Evolutionary conservation across 2,888 invertebrate genomes (phyloP).

Genomic region (Watsonalla binaria): DNA sequence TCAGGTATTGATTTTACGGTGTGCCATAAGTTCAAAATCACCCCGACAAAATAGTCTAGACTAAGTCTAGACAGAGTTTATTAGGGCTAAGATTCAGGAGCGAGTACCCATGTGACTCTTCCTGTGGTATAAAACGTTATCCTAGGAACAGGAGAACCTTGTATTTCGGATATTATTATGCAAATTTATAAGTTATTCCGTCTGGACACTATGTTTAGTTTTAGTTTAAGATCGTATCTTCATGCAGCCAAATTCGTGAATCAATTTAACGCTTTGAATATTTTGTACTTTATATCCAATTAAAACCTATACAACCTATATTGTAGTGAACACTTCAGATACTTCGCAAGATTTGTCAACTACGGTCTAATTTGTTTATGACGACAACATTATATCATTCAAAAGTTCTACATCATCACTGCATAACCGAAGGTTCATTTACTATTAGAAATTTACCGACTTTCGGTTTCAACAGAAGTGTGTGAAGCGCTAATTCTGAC

Average conservation of each 20-base stretch:
- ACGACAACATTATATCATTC: slow-evolving; percentile 27
- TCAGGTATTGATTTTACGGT: slow-evolving; percentile 25
- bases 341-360: slow-evolving; percentile 31
- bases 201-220: background rate
- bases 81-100: slow-evolving; percentile 26
- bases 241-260: background rate
- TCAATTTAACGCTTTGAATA: no score
- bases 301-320: no score
- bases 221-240: background rate
- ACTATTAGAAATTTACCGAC: slow-evolving; percentile 42
- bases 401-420: slow-evolving; percentile 31
- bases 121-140: slow-evolving; percentile 10
- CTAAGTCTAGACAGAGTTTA: slow-evolving; percentile 62
- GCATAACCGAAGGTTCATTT: slow-evolving; percentile 25
- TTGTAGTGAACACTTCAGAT: background rate
- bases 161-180: slow-evolving; percentile 9
- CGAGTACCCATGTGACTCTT: slow-evolving; percentile 1
- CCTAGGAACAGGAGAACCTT: slow-evolving; percentile 11
- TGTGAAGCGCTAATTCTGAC: slow-evolving; percentile 49
- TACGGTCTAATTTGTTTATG: slow-evolving; percentile 21
- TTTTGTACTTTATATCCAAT: no score
- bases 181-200: background rate
- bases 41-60: slow-evolving; percentile 53
- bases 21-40: slow-evolving; percentile 24
- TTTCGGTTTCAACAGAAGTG: slow-evolving; percentile 64